Evolutionary conservation across 1,140 invertebrate genomes (phyloP).

Genomic region (Pseudoatta argentina): DNA sequence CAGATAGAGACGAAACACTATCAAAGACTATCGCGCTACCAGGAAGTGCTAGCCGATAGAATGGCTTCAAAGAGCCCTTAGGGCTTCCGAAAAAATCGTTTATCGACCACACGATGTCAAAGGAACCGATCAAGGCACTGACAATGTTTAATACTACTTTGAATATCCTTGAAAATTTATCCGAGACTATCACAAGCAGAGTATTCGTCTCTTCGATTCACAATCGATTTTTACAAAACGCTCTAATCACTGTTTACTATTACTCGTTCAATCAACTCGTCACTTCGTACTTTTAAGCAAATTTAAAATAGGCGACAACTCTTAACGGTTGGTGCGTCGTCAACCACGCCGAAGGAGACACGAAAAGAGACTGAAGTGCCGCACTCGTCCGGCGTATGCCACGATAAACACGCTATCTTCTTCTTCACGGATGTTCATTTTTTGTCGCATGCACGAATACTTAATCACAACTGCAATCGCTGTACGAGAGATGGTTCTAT

Average conservation of each 20-base stretch:
- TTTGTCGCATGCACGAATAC: constrained; percentile 49
- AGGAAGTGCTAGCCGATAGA: neutral
- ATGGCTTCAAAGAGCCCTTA: neutral
- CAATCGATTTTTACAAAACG: constrained; percentile 12
- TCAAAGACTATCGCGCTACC: constrained; percentile 1
- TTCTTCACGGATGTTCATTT: constrained; percentile 73
- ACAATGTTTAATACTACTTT: neutral
- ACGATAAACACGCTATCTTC: constrained; percentile 74
- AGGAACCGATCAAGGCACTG: neutral
- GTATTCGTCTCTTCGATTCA: neutral
- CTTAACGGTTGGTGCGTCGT: neutral
- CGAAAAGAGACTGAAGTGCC: constrained; percentile 66
- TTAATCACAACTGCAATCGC: constrained; percentile 25
- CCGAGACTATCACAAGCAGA: neutral
- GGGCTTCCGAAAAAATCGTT: constrained; percentile 9
- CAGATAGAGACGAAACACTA: neutral
- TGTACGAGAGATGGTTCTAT: constrained; percentile 21
- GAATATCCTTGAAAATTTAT: neutral
- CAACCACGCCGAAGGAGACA: constrained; percentile 26
- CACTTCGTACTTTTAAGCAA: neutral
- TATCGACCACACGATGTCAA: neutral
- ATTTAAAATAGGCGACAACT: neutral
- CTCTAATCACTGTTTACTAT: neutral
- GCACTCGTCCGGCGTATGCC: constrained; percentile 41
- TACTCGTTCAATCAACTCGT: constrained; percentile 12